Evolutionary conservation across 2,888 invertebrate species (phyloP).

Genomic region (Pachydiplax longipennis): DNA sequence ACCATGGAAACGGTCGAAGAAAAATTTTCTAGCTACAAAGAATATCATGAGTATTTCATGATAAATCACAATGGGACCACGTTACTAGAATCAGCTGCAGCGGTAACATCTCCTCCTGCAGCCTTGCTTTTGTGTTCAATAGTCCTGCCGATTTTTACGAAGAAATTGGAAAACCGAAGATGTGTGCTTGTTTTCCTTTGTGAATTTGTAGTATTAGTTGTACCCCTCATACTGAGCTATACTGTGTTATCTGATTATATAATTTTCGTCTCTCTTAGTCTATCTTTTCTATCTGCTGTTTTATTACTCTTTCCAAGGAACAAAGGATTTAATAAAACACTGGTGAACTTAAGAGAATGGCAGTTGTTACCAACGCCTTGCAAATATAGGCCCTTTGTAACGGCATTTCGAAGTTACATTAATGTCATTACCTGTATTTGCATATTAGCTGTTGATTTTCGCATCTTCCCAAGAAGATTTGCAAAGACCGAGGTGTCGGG

Average conservation of each 20-base stretch:
- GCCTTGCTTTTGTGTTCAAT: background rate
- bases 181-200: conserved; percentile 51
- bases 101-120: conserved; percentile 54
- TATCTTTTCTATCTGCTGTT: conserved; percentile 52
- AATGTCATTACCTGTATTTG: conserved; percentile 78
- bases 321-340: conserved; percentile 39
- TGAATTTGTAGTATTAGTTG: conserved; percentile 56
- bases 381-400: conserved; percentile 61
- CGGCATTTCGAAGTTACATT: conserved; percentile 73
- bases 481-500: conserved; percentile 90
- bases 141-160: background rate
- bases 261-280: conserved; percentile 52
- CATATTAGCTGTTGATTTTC: conserved; percentile 95
- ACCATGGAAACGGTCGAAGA: background rate
- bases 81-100: conserved; percentile 62
- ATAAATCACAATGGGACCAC: conserved; percentile 66
- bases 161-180: background rate
- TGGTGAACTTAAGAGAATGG: conserved; percentile 47
- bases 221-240: conserved; percentile 57
- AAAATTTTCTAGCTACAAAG: conserved; percentile 57
- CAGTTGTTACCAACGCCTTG: conserved; percentile 47
- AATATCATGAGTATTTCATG: conserved; percentile 65
- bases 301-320: conserved; percentile 46
- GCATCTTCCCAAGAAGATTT: conserved; percentile 81
- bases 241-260: conserved; percentile 56